A percentile compares a stretch with the other conserved stretches of the same genome.
These are phyloP conservation scores for Drosophila kuntzei DNA, from an alignment of 2,888 invertebrate species.

Conservation along the genomic window DNA sequence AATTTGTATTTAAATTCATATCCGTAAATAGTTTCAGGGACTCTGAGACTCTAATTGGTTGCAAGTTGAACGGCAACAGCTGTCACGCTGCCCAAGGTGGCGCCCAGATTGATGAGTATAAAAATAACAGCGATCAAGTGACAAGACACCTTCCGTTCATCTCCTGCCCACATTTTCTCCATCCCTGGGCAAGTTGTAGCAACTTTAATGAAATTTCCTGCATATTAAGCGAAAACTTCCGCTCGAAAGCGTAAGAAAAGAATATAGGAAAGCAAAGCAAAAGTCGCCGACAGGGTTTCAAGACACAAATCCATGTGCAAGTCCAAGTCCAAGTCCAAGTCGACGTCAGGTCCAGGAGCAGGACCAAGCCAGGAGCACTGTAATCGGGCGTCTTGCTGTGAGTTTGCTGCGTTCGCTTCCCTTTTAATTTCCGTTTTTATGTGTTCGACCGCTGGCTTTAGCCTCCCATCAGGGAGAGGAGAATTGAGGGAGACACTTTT, in stretches of 20 bases:
- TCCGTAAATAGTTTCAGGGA: not conserved
- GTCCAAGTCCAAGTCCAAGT: conserved; percentile 1
- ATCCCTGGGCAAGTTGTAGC: conserved; percentile 39
- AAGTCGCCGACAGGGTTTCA: conserved; percentile 9
- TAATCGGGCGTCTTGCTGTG: conserved; percentile 32
- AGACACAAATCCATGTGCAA: conserved; percentile 19
- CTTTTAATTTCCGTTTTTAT: conserved; percentile 78
- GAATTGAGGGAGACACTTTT: conserved; percentile 1
- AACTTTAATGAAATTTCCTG: conserved; percentile 77
- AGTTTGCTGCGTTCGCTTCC: conserved; percentile 73
- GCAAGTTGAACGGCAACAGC: conserved; percentile 10
- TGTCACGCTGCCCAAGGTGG: conserved; percentile 10
- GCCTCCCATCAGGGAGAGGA: not conserved
- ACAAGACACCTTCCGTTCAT: conserved; percentile 17
- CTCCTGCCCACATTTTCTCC: not conserved
- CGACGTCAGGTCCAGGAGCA: not conserved
- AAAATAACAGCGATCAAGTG: conserved; percentile 32
- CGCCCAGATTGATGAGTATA: conserved; percentile 38
- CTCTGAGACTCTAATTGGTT: conserved; percentile 9
- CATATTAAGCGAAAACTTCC: conserved; percentile 72
- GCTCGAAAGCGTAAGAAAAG: conserved; percentile 16
- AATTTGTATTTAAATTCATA: not conserved
- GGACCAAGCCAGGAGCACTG: conserved; percentile 12
- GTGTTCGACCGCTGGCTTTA: conserved; percentile 37
- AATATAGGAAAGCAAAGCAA: conserved; percentile 17